These are phyloP conservation scores for Entomobrya multifasciata DNA, from an alignment of 2,888 invertebrate genomes.

Conservation along the genomic window DNA sequence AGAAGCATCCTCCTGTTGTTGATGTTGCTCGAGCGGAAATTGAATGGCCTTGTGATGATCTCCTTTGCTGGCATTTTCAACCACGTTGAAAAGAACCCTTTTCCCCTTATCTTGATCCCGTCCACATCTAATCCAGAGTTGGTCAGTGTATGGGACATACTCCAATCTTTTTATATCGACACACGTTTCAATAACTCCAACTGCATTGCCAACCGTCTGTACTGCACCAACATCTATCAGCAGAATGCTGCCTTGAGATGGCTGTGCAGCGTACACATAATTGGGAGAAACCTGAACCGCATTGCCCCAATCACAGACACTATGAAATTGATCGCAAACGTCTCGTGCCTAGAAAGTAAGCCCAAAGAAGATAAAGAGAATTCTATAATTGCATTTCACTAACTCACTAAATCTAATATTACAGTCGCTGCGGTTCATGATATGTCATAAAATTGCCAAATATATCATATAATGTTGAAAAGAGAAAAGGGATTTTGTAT, in stretches of 20 bases:
- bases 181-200: conserved; percentile 59
- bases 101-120: conserved; percentile 24
- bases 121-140: conserved; percentile 65
- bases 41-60: conserved; percentile 66
- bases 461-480: too few relatives aligned
- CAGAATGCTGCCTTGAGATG: conserved; percentile 86
- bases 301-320: conserved; percentile 87
- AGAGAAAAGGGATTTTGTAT: background rate
- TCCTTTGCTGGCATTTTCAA: conserved; percentile 67
- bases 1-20: conserved; percentile 36
- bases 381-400: background rate
- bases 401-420: too few relatives aligned
- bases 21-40: conserved; percentile 57
- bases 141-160: conserved; percentile 63
- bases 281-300: conserved; percentile 87
- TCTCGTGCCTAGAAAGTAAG: conserved; percentile 50
- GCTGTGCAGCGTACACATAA: conserved; percentile 88
- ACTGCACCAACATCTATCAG: conserved; percentile 82
- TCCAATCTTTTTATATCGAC: conserved; percentile 42
- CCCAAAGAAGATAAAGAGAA: background rate
- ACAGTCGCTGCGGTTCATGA: too few relatives aligned
- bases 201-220: conserved; percentile 55
- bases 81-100: conserved; percentile 46
- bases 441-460: too few relatives aligned
- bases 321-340: conserved; percentile 86